Conservation (phyloP, 2,888 invertebrate genomes). For the Pyrrhosoma nymphula region DNA sequence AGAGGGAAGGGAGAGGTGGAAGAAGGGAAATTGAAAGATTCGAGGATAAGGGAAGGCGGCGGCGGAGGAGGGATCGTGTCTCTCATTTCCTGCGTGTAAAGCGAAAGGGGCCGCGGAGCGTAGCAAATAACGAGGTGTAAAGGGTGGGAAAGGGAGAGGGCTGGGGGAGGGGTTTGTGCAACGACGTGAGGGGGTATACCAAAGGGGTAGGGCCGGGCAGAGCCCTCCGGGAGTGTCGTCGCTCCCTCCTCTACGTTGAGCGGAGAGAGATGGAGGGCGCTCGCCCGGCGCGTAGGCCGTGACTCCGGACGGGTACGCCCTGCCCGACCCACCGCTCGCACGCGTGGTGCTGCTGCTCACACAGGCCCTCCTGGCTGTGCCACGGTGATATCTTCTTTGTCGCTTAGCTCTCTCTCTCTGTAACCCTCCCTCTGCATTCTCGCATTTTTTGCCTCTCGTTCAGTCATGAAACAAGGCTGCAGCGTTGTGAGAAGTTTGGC, state of each 20-base stretch:
- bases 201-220: not conserved
- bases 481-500: not conserved
- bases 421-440: not conserved
- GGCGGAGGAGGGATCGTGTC: conserved; percentile 37
- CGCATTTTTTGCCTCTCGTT: not conserved
- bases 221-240: not conserved
- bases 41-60: conserved; percentile 44
- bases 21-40: conserved; percentile 59
- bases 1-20: not conserved
- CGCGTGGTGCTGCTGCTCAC: not conserved
- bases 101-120: conserved; percentile 53
- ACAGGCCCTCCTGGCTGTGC: not conserved
- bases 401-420: not conserved
- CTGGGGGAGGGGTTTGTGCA: not conserved
- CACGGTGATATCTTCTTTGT: not conserved
- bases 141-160: not conserved
- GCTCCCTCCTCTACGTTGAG: too few relatives aligned
- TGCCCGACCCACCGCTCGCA: not conserved
- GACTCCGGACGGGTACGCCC: not conserved
- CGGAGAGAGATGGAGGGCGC: too few relatives aligned
- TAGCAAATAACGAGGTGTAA: conserved; percentile 47
- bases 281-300: not conserved
- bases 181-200: not conserved
- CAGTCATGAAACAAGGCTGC: not conserved
- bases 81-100: conserved; percentile 66